Conservation (phyloP, 2,888 invertebrate species). For the Eupithecia inturbata region DNA sequence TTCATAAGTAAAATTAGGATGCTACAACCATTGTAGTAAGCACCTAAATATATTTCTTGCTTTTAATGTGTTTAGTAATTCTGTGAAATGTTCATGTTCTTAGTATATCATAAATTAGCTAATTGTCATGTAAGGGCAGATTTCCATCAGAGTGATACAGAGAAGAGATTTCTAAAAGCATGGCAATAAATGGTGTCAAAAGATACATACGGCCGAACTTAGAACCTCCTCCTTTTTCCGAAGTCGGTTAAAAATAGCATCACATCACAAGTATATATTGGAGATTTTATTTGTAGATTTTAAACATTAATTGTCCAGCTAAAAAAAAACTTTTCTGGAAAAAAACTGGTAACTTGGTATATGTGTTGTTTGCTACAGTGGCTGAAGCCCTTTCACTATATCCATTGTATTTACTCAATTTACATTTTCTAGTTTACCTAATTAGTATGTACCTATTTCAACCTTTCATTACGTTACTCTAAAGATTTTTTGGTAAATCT, state of each 20-base stretch:
- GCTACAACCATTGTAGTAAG: conserved; percentile 14
- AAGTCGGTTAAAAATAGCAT: not conserved
- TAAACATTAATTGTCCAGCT: not conserved
- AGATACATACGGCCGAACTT: not conserved
- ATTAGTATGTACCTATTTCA: conserved; percentile 48
- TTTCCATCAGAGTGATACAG: not conserved
- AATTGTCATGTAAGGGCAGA: not conserved
- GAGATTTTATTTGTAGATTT: not conserved
- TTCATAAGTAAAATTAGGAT: conserved; percentile 23
- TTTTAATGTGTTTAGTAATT: not conserved
- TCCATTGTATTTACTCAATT: conserved; percentile 65
- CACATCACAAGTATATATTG: not conserved
- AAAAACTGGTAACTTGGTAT: not conserved
- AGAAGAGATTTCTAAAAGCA: not conserved
- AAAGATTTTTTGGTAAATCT: conserved; percentile 80
- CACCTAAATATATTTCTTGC: not conserved
- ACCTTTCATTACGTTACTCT: conserved; percentile 57
- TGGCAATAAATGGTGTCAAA: not conserved
- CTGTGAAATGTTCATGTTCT: not conserved
- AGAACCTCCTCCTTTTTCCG: too few relatives aligned
- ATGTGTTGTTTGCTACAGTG: conserved; percentile 24
- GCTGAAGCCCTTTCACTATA: conserved; percentile 42
- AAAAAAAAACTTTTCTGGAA: not conserved
- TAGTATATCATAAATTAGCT: not conserved
- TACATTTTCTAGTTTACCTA: conserved; percentile 67